Percentiles rank a stretch among this genome's conserved stretches.
These are phyloP conservation scores for Perodicticus potto DNA, from an alignment of 2,797 vertebrate species.

Conservation along the genomic window DNA sequence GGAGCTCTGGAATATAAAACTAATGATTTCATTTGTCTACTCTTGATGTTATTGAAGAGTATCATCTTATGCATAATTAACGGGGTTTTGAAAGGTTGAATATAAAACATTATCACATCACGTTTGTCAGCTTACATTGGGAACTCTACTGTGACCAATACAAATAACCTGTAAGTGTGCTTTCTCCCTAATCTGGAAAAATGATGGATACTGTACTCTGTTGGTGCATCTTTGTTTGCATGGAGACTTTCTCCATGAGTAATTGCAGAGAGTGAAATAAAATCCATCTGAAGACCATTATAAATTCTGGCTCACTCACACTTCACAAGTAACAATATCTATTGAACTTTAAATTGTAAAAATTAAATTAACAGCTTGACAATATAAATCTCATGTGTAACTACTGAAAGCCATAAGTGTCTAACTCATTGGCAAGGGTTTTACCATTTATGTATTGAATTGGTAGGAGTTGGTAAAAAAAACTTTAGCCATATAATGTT, in stretches of 20 bases:
- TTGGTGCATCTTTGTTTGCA: constrained; percentile 56
- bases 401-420: constrained; percentile 25
- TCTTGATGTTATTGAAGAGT: constrained; percentile 65
- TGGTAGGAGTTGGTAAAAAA: neutral
- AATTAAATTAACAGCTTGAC: constrained; percentile 63
- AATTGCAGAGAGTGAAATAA: constrained; percentile 54
- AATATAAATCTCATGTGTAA: constrained; percentile 47
- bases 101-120: constrained; percentile 64
- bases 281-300: constrained; percentile 37
- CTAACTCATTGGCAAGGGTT: neutral
- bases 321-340: constrained; percentile 48
- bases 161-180: constrained; percentile 24
- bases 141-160: constrained; percentile 50
- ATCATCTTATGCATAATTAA: constrained; percentile 77
- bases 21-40: constrained; percentile 75
- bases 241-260: neutral
- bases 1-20: constrained; percentile 62
- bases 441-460: neutral
- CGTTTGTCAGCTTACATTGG: constrained; percentile 62
- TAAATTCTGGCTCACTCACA: constrained; percentile 50
- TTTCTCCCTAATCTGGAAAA: constrained; percentile 51
- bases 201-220: neutral
- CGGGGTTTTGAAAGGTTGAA: constrained; percentile 70
- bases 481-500: neutral
- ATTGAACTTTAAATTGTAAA: constrained; percentile 66